Evolutionary conservation across 1,140 invertebrate species (phyloP).

Genomic region (Globodera ellingtonae): DNA sequence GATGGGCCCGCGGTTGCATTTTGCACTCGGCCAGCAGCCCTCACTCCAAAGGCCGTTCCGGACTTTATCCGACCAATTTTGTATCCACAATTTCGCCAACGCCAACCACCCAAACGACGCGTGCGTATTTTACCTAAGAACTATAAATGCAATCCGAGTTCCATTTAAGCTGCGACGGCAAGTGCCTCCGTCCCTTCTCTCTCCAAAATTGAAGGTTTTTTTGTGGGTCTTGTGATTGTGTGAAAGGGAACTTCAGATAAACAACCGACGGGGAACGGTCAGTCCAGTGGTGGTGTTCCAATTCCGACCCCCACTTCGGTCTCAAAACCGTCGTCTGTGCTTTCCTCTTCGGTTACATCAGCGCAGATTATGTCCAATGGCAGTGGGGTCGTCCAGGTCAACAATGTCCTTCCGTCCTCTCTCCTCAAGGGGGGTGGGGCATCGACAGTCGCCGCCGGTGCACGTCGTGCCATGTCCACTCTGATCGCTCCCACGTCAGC

Average conservation of each 20-base stretch:
- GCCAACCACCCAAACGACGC: slow-evolving; percentile 28
- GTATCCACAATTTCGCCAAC: slow-evolving; percentile 56
- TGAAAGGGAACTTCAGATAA: slow-evolving; percentile 2
- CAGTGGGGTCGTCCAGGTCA: background rate
- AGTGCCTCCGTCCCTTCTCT: slow-evolving; percentile 7
- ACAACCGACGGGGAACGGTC: background rate
- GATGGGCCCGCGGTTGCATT: slow-evolving; percentile 68
- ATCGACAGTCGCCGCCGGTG: background rate
- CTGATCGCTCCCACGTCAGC: background rate
- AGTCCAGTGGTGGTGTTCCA: background rate
- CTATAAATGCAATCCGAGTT: background rate
- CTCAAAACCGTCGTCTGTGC: slow-evolving; percentile 3
- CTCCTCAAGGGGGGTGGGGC: background rate
- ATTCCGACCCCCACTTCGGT: background rate
- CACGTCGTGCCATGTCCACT: slow-evolving; percentile 10
- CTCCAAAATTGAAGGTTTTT: slow-evolving; percentile 15
- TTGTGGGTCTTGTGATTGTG: background rate
- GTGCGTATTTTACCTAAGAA: slow-evolving; percentile 15
- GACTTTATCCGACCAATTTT: slow-evolving; percentile 70
- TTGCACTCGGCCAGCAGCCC: slow-evolving; percentile 6
- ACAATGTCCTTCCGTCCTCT: slow-evolving; percentile 14
- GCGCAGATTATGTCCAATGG: slow-evolving; percentile 1
- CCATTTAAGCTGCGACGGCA: slow-evolving; percentile 4
- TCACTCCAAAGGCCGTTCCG: slow-evolving; percentile 65
- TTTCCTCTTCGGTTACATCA: background rate